Conservation (phyloP, 2,888 invertebrate species). For the Digitonthophagus gazella region DNA sequence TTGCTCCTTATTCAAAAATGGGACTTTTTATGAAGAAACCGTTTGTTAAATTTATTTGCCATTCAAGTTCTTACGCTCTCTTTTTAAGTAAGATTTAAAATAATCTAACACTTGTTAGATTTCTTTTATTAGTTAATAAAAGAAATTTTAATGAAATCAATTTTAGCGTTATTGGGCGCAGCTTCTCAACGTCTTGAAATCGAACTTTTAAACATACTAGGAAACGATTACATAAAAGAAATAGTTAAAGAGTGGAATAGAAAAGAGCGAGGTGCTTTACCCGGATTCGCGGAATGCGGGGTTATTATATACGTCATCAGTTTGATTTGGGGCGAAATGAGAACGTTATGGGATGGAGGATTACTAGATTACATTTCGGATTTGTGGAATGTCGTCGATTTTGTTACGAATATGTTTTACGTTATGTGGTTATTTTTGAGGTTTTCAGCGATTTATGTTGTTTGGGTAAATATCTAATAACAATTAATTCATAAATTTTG, state of each 20-base stretch:
- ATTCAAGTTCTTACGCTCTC: slow-evolving; percentile 93
- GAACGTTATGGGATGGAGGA: slow-evolving; percentile 87
- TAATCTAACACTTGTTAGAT: slow-evolving; percentile 6
- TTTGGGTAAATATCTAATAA: slow-evolving; percentile 66
- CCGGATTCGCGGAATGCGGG: slow-evolving; percentile 77
- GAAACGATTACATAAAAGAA: slow-evolving; percentile 72
- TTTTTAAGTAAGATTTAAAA: slow-evolving; percentile 83
- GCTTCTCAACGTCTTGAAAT: slow-evolving; percentile 92
- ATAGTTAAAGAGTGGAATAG: slow-evolving; percentile 75
- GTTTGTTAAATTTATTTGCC: slow-evolving; percentile 97
- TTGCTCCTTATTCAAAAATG: slow-evolving; percentile 84
- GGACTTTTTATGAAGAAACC: slow-evolving; percentile 95
- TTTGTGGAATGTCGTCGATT: slow-evolving; percentile 98
- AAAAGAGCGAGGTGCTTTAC: slow-evolving; percentile 73
- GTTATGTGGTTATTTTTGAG: slow-evolving; percentile 89
- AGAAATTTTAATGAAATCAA: slow-evolving; percentile 13
- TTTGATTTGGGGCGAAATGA: slow-evolving; percentile 91
- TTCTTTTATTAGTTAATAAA: too few relatives aligned
- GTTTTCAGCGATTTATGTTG: slow-evolving; percentile 82
- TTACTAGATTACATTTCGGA: slow-evolving; percentile 89
- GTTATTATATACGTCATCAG: slow-evolving; percentile 88
- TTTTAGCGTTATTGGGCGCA: slow-evolving; percentile 82
- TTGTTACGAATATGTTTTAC: slow-evolving; percentile 94
- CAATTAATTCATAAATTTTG: too few relatives aligned
- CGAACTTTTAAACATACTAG: slow-evolving; percentile 74